Percentiles rank a stretch among this genome's conserved stretches.
These are phyloP conservation scores for cat (Felis catus) DNA, from an alignment of 2,113 vertebrate genomes.

Conservation along the genomic window F.catus_Fca126_mat1.0 CM031413.1:114593501-114594000, in stretches of 20 bases:
- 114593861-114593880: neutral
- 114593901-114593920: neutral
- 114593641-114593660: neutral
- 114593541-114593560: neutral
- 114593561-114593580: neutral
- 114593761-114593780: neutral
- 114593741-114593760: neutral
- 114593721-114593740: neutral
- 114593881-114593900: neutral
- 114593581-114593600: neutral
- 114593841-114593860: neutral
- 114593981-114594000: neutral
- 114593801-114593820: neutral
- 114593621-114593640: neutral
- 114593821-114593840: neutral
- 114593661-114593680: neutral
- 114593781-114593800: neutral
- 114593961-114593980: neutral
- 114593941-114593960: neutral
- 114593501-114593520: too few species aligned
- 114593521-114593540: neutral
- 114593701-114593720: neutral
- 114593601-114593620: rapidly evolving
- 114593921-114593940: neutral
- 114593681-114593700: neutral